A percentile compares a stretch with the other conserved stretches of the same genome.
Conservation (phyloP, 1,140 invertebrate species). For the Hyposmocoma kahamanoa region DNA sequence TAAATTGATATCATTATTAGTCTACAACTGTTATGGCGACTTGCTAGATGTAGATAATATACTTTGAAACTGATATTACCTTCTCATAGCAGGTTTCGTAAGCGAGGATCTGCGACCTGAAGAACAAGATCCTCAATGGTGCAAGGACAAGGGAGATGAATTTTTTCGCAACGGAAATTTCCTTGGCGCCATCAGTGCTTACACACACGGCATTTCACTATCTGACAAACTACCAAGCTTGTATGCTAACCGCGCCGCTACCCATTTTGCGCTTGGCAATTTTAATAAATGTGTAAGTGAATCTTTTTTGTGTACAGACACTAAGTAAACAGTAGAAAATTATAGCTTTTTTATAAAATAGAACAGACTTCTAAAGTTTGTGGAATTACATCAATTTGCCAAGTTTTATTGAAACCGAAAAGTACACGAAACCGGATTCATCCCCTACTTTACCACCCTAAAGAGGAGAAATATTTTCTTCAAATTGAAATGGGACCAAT, state of each 20-base stretch:
- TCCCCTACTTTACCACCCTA: too few relatives aligned
- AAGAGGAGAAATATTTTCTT: too few relatives aligned
- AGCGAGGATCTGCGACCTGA: constrained; percentile 85
- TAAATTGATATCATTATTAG: not conserved
- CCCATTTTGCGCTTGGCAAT: constrained; percentile 84
- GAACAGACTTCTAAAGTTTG: not conserved
- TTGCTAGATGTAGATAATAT: not conserved
- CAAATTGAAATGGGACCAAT: too few relatives aligned
- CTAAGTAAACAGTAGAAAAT: too few relatives aligned
- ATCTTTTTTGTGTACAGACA: too few relatives aligned
- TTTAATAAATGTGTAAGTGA: constrained; percentile 78
- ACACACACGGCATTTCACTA: constrained; percentile 84
- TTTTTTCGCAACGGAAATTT: constrained; percentile 85
- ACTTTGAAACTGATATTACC: not conserved
- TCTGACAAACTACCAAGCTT: constrained; percentile 83
- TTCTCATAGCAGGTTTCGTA: constrained; percentile 70
- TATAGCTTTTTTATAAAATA: not conserved
- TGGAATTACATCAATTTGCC: too few relatives aligned
- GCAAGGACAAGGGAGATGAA: constrained; percentile 87
- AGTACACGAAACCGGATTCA: too few relatives aligned
- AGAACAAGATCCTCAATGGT: constrained; percentile 88
- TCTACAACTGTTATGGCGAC: not conserved
- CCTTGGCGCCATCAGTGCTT: constrained; percentile 87
- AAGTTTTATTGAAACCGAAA: too few relatives aligned
- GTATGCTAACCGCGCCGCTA: constrained; percentile 83